Evolutionary conservation across 2,888 invertebrate genomes (phyloP), one percentile per base, ranked within the genome.

Genomic region (Sarcophaga variegata): DNA sequence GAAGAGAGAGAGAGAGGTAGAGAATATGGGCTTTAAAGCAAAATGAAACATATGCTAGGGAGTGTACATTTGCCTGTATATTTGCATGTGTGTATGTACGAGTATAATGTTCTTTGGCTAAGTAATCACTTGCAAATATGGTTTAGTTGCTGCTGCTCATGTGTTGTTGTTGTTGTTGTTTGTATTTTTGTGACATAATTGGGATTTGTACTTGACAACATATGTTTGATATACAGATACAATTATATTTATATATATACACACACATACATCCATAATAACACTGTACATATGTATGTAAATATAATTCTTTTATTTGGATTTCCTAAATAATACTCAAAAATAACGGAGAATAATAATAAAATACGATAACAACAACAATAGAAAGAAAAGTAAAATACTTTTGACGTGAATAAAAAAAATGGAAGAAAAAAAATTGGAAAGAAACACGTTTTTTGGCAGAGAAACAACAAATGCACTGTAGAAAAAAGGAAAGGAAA

Each of bases 181-280:
- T 17, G 27, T 71, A 76, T 77, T 62, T 71, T 77, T 14, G 66
- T 81, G 72, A 81, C 81, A 85, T 81, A 85, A 81, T 81, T 81
- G 22, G 64, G 60, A 70, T 75, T 78, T 75, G 74, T 85, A 78
- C 74, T 78, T 66, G 80, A 82, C 74, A 71, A 70, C 71, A 84
- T 80, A 76, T 67, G 76, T 86, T 75, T 80, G 66, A 77, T 66
- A 80, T 70, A 76, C 54, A 62, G 64, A 67, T 71, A 74, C 49
- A 47, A n/a, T 8, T 45, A n/a, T 54, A 54, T 54, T 54, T 54
- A 0, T 17, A 17, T 54, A 54, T 54, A 5, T 0, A 49, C 14
- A 49, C 14, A 14, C 11, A 12, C 14, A 14, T 49, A 49, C 14
- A 14, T 49, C 2, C 14, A 49, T 49, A 49, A 10, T 12, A 1